A percentile compares a stretch with the other conserved stretches of the same genome.
Conservation (phyloP, 92 coral and sea anemone genomes). For the Zoanthus solanderi region DNA sequence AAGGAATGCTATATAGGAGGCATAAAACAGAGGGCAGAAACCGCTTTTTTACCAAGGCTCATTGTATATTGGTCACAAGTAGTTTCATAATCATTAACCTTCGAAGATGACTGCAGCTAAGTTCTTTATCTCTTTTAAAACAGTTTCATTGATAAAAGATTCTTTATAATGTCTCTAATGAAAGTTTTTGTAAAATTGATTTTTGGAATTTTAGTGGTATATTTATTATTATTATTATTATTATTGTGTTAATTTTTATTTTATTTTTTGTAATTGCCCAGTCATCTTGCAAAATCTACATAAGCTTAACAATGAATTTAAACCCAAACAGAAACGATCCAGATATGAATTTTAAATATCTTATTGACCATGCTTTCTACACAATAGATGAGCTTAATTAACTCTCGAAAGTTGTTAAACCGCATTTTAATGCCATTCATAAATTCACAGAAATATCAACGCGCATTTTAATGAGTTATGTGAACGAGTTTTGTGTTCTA, state of each 20-base stretch:
- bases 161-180: not conserved
- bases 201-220: not conserved
- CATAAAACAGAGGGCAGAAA: not conserved
- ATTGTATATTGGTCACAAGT: not conserved
- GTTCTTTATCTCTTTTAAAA: not conserved
- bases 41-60: not conserved
- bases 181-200: too few relatives aligned
- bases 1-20: not conserved
- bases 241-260: too few relatives aligned
- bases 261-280: too few relatives aligned
- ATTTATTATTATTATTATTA: not conserved
- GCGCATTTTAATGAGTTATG: slow-evolving; percentile 37
- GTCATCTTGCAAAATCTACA: too few relatives aligned
- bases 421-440: slow-evolving; percentile 13
- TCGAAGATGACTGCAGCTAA: not conserved
- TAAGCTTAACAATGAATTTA: not conserved
- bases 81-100: too few relatives aligned
- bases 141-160: not conserved
- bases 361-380: not conserved
- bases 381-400: slow-evolving; percentile 1
- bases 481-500: slow-evolving; percentile 32
- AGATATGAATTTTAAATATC: too few relatives aligned
- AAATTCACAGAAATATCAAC: not conserved
- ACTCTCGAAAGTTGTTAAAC: not conserved
- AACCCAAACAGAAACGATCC: not conserved